These are phyloP conservation scores for Pseudococcus longispinus DNA, from an alignment of 2,888 invertebrate species.

Conservation along the genomic window DNA sequence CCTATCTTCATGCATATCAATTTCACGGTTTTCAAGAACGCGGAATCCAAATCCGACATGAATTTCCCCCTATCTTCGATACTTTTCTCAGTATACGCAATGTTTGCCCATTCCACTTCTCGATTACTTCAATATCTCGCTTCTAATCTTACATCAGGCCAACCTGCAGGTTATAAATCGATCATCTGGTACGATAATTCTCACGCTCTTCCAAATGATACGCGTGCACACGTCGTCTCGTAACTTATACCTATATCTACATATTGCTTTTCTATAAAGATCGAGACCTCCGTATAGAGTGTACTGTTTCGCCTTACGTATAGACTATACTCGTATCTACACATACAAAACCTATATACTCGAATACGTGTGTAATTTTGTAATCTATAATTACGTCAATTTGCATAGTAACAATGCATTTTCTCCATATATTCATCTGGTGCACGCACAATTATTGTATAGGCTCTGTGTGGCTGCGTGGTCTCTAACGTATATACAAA, in stretches of 20 bases:
- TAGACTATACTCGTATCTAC: background rate
- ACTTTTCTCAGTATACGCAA: background rate
- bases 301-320: background rate
- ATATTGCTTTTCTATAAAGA: background rate
- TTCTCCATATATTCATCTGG: slow-evolving; percentile 21
- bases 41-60: background rate
- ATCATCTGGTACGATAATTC: background rate
- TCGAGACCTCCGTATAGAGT: background rate
- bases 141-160: background rate
- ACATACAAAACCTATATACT: background rate
- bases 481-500: background rate
- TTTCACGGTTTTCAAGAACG: background rate
- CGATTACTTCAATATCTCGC: background rate
- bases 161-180: background rate
- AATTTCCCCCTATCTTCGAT: background rate
- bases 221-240: background rate
- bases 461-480: background rate
- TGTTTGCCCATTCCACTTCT: background rate
- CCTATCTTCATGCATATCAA: background rate
- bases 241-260: background rate
- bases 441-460: slow-evolving; percentile 11
- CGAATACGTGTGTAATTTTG: slow-evolving; percentile 18
- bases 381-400: slow-evolving; percentile 37
- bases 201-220: slow-evolving; percentile 5
- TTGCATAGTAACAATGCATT: slow-evolving; percentile 41